Evolutionary conservation across 2,113 vertebrate species (phyloP).

Genomic region (Phaethon lepturus): DNA sequence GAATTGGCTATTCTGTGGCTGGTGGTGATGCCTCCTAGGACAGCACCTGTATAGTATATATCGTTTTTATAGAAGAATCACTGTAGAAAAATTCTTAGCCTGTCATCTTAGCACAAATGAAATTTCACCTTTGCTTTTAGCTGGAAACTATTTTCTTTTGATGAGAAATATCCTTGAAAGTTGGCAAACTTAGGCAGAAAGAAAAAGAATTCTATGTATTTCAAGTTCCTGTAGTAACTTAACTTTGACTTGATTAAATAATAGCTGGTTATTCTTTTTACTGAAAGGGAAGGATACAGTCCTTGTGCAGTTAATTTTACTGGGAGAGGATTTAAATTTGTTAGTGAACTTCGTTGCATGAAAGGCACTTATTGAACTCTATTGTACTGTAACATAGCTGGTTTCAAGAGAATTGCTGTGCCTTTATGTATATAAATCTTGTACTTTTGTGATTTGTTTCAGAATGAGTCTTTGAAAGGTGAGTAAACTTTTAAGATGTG

Average conservation of each 20-base stretch:
- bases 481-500: conserved; percentile 27
- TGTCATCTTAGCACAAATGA: background rate
- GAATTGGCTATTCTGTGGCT: background rate
- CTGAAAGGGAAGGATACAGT: background rate
- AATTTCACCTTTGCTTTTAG: background rate
- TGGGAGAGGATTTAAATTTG: conserved; percentile 26
- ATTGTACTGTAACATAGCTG: conserved; percentile 63
- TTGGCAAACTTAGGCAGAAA: background rate
- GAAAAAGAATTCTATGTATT: background rate
- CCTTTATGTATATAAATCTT: conserved; percentile 69
- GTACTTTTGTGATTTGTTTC: conserved; percentile 40
- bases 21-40: background rate
- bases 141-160: background rate
- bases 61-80: background rate
- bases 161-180: background rate
- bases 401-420: conserved; percentile 66
- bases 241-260: background rate
- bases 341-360: conserved; percentile 58
- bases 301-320: background rate
- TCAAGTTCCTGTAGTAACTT: background rate
- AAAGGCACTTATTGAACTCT: conserved; percentile 59
- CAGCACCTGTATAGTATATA: background rate
- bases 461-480: conserved; percentile 35
- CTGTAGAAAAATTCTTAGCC: background rate
- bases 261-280: background rate